These are phyloP conservation scores for Apoda limacodes DNA, from an alignment of 2,888 invertebrate species.

Conservation along the genomic window DNA sequence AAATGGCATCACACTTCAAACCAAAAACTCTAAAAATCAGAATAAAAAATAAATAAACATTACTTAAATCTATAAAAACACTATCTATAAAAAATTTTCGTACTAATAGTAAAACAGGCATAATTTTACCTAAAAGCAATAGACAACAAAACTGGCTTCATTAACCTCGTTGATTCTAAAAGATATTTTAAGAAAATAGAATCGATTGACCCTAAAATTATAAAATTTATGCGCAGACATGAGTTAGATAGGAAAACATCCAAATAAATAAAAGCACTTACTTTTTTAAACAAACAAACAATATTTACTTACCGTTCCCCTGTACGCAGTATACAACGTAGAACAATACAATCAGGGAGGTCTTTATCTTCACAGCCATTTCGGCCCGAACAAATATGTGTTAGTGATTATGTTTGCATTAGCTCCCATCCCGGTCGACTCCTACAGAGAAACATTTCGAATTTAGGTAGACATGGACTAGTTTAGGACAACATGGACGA, in stretches of 20 bases:
- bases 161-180: too few species aligned
- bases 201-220: too few species aligned
- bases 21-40: too few species aligned
- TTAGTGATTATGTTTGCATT: constrained; percentile 39
- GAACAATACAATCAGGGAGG: constrained; percentile 46
- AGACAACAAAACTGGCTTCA: too few species aligned
- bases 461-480: constrained; percentile 9
- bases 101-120: too few species aligned
- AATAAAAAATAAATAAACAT: too few species aligned
- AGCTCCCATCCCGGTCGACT: constrained; percentile 52
- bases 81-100: too few species aligned
- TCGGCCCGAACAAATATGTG: constrained; percentile 46
- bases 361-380: constrained; percentile 55
- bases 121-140: too few species aligned
- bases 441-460: constrained; percentile 19
- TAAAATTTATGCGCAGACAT: too few species aligned
- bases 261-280: background rate
- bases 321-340: constrained; percentile 37
- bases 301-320: constrained; percentile 51
- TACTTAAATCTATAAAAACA: too few species aligned
- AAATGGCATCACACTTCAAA: too few species aligned
- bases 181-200: too few species aligned
- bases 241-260: background rate
- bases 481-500: constrained; percentile 13
- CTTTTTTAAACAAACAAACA: constrained; percentile 16